These are phyloP conservation scores for Apostichopus japonicus DNA, from an alignment of 35 echinoderm and acorn worm genomes.

Conservation along the genomic window DNA sequence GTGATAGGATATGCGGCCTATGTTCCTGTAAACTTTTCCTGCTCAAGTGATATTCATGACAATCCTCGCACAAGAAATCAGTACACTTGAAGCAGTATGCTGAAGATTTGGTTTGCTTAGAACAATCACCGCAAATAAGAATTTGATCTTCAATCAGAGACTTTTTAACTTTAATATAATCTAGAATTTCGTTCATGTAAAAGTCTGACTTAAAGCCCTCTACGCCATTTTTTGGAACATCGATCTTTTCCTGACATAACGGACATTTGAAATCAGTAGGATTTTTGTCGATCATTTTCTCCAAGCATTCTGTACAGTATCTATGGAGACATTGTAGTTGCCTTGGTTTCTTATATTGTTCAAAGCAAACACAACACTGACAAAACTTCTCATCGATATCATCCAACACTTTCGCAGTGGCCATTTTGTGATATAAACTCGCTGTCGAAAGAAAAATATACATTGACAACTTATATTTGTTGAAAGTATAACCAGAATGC, in stretches of 20 bases:
- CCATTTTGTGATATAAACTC: no score
- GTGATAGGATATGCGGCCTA: not conserved
- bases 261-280: not conserved
- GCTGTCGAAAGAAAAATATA: no score
- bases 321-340: not conserved
- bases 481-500: no score
- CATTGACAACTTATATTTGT: no score
- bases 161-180: not conserved
- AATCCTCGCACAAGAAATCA: not conserved
- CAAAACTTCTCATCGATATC: not conserved
- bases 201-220: conserved; percentile 16
- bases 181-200: conserved; percentile 10
- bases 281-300: not conserved
- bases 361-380: not conserved
- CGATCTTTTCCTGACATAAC: not conserved
- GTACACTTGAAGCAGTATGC: conserved; percentile 7
- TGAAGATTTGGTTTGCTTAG: not conserved
- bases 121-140: not conserved
- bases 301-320: not conserved
- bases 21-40: not conserved
- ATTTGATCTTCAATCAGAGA: not conserved
- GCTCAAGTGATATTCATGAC: not conserved
- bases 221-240: not conserved
- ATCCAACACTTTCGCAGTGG: not conserved
- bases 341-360: not conserved